Base-by-base conservation (phyloP, 2,113 vertebrate genomes). In the Laterallus jamaicensis region DNA sequence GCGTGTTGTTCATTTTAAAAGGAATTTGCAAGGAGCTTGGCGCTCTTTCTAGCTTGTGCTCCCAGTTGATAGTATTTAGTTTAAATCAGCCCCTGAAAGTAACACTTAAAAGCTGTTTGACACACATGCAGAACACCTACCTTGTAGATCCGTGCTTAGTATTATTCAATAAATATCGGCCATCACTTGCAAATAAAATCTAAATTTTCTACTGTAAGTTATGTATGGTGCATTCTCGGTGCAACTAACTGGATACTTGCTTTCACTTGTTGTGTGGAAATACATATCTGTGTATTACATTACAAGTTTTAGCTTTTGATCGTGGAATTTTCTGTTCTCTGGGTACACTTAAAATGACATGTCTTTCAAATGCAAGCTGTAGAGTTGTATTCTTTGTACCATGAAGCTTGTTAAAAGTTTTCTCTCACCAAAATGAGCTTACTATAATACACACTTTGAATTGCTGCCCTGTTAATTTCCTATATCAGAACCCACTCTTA, bases 1-100 rank as follows among this genome's bases (percentile, higher is more conserved):
- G 52, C 31, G 11, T 56, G 70, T 69, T 96, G 66, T 74, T 96
- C 58, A 84, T 92, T 96, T 95, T 52, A 79, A 91, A 78, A 92
- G 55, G 32, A 42, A 75, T 52, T 94, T 86, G 37, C 19, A 78
- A 55, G 68, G 52, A 88, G 19, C 68, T 88, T 73, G 76, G n/a
- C 3, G 6, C 13, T 74, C 60, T 90, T 67, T 55, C 24, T 78
- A 11, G 35, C 56, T 90, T 68, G 37, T 6, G 29, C 13, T 37
- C 39, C 11, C 32, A 25, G 28, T 47, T 84, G 54, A 28, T 55
- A 60, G 6, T 42, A 60, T 66, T 91, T 79, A 16, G 17, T 84
- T 91, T 82, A 82, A 55, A 94, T 59, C 22, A 69, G 31, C 2
- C n/a, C 19, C 16, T 75, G 37, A 40, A 88, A 78, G 8, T 75